Conservation (phyloP, 2,797 vertebrate species). For the Anguilla obscura region DNA sequence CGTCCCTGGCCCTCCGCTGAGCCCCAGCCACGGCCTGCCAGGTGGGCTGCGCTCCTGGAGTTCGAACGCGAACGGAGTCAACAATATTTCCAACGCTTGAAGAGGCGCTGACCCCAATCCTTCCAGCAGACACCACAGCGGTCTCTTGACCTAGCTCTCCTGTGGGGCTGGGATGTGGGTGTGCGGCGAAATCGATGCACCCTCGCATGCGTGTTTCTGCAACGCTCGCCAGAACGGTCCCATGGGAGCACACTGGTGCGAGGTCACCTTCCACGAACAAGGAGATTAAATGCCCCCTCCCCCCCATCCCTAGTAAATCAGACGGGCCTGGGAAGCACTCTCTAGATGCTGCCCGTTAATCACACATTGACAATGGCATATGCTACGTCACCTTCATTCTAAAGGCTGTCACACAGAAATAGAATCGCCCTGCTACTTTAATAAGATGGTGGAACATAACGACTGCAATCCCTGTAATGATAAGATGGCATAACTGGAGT, state of each 20-base stretch:
- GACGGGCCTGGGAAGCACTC: not conserved
- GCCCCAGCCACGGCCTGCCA: not conserved
- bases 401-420: conserved; percentile 66
- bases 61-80: not conserved
- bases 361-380: not conserved
- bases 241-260: not conserved
- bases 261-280: not conserved
- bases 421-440: conserved; percentile 33
- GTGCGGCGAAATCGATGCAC: not conserved
- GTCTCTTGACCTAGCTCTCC: not conserved
- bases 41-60: not conserved
- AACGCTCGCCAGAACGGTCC: not conserved
- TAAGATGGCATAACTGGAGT: not conserved
- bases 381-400: not conserved
- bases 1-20: not conserved
- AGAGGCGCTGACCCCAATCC: not conserved
- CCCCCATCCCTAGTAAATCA: not conserved
- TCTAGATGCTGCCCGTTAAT: not conserved
- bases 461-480: not conserved
- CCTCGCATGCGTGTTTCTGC: not conserved
- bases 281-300: not conserved
- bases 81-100: not conserved
- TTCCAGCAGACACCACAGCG: not conserved
- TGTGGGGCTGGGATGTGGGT: not conserved
- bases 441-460: not conserved